These are phyloP conservation scores for Tenrec ecaudatus DNA, from an alignment of 2,113 vertebrate species.

Conservation along the genomic window DNA sequence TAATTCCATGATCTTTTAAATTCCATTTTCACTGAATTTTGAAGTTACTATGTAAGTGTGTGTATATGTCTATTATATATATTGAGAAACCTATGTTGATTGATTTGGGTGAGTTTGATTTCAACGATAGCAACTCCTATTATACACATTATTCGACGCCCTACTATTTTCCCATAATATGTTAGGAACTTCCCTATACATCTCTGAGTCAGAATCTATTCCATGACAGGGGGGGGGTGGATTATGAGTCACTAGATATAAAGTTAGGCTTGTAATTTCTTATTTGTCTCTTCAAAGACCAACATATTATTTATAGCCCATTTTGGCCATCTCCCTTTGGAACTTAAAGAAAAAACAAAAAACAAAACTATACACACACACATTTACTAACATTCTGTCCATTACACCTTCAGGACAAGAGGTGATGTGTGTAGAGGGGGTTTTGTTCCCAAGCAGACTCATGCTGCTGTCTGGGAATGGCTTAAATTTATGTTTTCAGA, in stretches of 20 bases:
- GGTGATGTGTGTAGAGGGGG: neutral
- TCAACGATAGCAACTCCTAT: neutral
- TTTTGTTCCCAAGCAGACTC: slow-evolving; percentile 3
- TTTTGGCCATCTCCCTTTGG: neutral
- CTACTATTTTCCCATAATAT: too few species aligned
- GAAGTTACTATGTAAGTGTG: too few species aligned
- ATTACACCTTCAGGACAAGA: neutral
- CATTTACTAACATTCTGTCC: neutral
- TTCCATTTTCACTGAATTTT: too few species aligned
- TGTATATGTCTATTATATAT: too few species aligned
- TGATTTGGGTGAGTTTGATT: neutral
- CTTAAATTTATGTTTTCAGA: slow-evolving; percentile 39
- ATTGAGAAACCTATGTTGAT: neutral
- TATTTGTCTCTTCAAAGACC: neutral
- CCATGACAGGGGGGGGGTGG: too few species aligned
- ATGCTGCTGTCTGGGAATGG: neutral
- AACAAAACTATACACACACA: too few species aligned
- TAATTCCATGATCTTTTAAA: too few species aligned
- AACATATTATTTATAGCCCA: neutral
- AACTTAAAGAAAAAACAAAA: neutral
- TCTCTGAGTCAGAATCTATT: too few species aligned
- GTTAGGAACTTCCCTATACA: too few species aligned
- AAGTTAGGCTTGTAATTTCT: neutral
- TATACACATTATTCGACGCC: neutral
- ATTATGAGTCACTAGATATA: neutral